Evolutionary conservation across 1,140 invertebrate genomes (phyloP).

Genomic region (Bacillus rossius): DNA sequence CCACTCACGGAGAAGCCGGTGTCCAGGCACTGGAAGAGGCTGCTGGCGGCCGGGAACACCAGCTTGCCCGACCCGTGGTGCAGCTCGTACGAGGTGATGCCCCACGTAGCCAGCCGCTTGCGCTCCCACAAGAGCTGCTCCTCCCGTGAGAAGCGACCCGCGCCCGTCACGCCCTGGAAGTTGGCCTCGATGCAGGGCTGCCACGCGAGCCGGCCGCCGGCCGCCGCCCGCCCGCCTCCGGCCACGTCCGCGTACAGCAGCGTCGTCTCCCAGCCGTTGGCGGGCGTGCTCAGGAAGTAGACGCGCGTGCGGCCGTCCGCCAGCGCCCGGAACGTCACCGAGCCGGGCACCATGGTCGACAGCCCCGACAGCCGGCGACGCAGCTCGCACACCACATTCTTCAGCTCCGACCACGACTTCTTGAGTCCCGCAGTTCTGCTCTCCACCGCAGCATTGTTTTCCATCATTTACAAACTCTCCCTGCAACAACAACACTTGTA

Average conservation of each 20-base stretch:
- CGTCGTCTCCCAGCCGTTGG: slow-evolving; percentile 82
- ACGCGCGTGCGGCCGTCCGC: slow-evolving; percentile 72
- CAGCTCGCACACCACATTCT: slow-evolving; percentile 73
- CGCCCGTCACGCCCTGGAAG: slow-evolving; percentile 53
- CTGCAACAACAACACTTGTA: too few species aligned
- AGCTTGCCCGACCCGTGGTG: slow-evolving; percentile 74
- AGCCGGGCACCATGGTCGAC: slow-evolving; percentile 69
- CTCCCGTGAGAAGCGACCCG: slow-evolving; percentile 65
- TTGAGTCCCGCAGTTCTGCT: slow-evolving; percentile 17
- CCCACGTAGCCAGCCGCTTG: slow-evolving; percentile 84
- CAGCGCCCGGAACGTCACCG: slow-evolving; percentile 70
- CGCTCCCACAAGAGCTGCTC: slow-evolving; percentile 88
- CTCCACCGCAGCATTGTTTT: background rate
- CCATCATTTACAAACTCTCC: background rate
- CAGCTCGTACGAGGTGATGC: slow-evolving; percentile 90
- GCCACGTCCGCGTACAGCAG: slow-evolving; percentile 79
- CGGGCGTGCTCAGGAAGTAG: slow-evolving; percentile 83
- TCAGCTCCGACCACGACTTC: slow-evolving; percentile 71
- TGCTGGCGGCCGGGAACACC: slow-evolving; percentile 85
- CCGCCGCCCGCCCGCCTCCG: slow-evolving; percentile 43
- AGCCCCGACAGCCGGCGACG: slow-evolving; percentile 68
- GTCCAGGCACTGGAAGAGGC: slow-evolving; percentile 74
- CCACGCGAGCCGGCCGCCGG: slow-evolving; percentile 41
- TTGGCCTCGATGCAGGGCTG: slow-evolving; percentile 64
- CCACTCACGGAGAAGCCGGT: slow-evolving; percentile 54